A percentile compares a stretch with the other conserved stretches of the same genome.
phyloP scores from a whole-genome alignment of 2,113 vertebrate species.

The Pyxicephalus adspersus region DNA sequence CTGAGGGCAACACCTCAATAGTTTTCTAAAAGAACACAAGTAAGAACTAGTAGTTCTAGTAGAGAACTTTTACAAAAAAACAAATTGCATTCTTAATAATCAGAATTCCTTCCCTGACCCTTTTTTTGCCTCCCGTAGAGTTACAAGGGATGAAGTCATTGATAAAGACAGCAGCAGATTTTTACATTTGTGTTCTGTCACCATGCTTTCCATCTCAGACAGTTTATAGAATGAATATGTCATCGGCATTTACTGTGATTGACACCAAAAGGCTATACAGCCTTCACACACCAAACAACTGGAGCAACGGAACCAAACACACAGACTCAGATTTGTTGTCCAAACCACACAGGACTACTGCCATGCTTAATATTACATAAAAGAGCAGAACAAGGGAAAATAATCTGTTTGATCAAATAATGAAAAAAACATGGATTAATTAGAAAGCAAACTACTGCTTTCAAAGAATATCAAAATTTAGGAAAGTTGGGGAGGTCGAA shows the following conservation, averaged over 20 bases:
- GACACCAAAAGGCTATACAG: neutral
- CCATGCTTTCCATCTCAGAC: neutral
- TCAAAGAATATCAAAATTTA: too few species aligned
- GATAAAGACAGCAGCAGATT: neutral
- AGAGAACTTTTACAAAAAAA: too few species aligned
- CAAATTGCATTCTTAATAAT: too few species aligned
- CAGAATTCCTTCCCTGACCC: neutral
- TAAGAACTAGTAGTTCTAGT: too few species aligned
- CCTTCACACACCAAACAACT: neutral
- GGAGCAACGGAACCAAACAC: neutral
- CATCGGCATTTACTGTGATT: conserved; percentile 9
- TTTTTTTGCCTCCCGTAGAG: neutral
- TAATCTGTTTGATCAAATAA: too few species aligned
- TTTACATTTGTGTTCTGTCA: conserved; percentile 24
- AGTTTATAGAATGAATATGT: neutral
- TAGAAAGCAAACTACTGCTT: too few species aligned
- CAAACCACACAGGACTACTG: neutral
- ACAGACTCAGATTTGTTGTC: conserved; percentile 12
- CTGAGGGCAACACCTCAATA: too few species aligned
- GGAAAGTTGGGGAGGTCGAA: too few species aligned
- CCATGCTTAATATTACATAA: neutral
- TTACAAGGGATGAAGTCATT: conserved; percentile 15
- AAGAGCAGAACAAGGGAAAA: neutral
- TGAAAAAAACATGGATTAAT: too few species aligned
- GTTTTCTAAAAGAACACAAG: too few species aligned